Evolutionary conservation across 2,113 vertebrate species (phyloP), one percentile per base, ranked within the genome.

Genomic region (Abramis brama): DNA sequence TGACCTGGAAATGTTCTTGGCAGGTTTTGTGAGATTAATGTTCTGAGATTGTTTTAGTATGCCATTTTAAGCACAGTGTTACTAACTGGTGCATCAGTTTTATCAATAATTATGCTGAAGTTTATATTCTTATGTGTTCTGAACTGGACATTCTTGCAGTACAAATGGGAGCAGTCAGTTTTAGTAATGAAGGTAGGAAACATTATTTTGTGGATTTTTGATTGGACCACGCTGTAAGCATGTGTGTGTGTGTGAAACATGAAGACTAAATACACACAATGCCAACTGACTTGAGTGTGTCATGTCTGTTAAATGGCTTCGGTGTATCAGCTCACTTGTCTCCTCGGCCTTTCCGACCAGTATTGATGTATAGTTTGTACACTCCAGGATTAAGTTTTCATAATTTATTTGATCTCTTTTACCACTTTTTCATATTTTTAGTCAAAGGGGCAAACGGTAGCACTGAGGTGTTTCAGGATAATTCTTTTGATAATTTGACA

Each of bases 331-430:
- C 71, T 90, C 70, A 47, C 59, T 62, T n/a, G 64, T 88, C 83
- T 85, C 52, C 47, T 87, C 47, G 83, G 82, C 85, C 87, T 86
- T 78, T 83, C 85, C 23, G 87, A 91, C 92, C 94, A 95, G 94
- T 95, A 95, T 94, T 95, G 91, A 91, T 94, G 93, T 93, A 93
- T 91, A 93, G 92, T 91, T 90, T 90, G 39, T 87, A 90, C 84
- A 86, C 76, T 86, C 90, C 88, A 83, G 68, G 90, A 86, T 85
- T 60, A 83, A 83, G 70, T 62, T 92, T 91, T 90, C 83, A 78
- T 82, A 85, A 75, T 88, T 91, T 92, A 87, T 91, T 79, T 57
- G 66, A 82, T 71, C 30, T 73, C 87, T 77, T 86, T 80, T 68
- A 86, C 79, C 73, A 84, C 85, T 90, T 85, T 59, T 82, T 87